Evolutionary conservation across 2,888 invertebrate genomes (phyloP), one percentile per base, ranked within the genome.

Genomic region (Acrobasis suavella): DNA sequence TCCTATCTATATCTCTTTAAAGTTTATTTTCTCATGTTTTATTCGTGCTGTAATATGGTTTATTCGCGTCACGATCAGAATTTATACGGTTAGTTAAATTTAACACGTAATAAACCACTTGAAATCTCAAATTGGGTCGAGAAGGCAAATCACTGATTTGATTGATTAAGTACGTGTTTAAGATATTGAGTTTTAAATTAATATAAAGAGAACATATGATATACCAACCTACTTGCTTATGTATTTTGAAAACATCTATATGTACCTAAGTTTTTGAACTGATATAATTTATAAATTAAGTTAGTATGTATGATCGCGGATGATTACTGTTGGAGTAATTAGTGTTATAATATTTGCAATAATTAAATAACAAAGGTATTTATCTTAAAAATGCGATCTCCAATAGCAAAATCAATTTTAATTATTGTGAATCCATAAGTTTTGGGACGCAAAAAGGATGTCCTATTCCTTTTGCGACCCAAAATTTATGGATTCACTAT

Each of bases 11-110:
- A 54, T 38, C 37, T 5, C 0, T 9, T 14, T 54, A 38, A 54
- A 37, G n/a, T 8, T 38, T 14, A 54, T 54, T 37, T 38, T 37
- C 7, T 12, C 32, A 38, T n/a, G 37, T 14, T n/a, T n/a, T 46
- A 14, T 15, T n/a, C 12, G 15, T 12, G 5, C 32, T 15, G 65
- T 56, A 54, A 60, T 46, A 49, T 58, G 16, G 52, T 39, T 50
- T 55, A 62, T 50, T 32, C 60, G 63, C 60, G 46, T 64, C 64
- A 64, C 69, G 73, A 69, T 74, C 69, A 73, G 67, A 72, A 72
- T 78, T 73, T 77, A 70, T 72, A 79, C 75, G 75, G 75, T 75
- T 74, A 72, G 80, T 81, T 81, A 78, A 80, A 80, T 80, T 80
- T 76, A 74, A 74, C 70, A 71, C 71, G 69, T 70, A 73, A 74